Evolutionary conservation across 2,113 vertebrate species (phyloP), one percentile per base, ranked within the genome.

Genomic region (Myanophis thanlyinensis): DNA sequence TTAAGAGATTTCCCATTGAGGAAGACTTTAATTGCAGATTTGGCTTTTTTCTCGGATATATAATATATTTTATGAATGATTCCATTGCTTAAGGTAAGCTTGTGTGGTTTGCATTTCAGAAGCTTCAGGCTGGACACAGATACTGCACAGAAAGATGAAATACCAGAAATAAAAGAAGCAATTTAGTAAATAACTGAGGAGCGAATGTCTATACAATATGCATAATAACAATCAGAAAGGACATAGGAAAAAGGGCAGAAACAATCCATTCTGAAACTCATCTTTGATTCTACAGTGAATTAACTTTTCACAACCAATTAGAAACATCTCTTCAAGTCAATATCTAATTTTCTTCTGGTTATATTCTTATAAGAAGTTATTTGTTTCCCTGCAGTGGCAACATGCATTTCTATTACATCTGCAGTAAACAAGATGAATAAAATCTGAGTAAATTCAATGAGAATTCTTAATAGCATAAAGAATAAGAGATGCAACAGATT

Each of bases 271-370:
- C 92, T 94, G 89, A 95, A 62, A 91, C 85, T 94, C 90, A 92
- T 93, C 94, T 90, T 93, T 47, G 88, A 91, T 89, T 94, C 54
- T 15, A 94, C 49, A 93, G 80, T 87, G 92, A 95, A 95, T 94
- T 95, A 93, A 90, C 22, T 93, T 96, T 94, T 95, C 46, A 80
- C 44, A 93, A 91, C 47, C 90, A 95, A 95, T 95, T 93, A 96
- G 86, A 94, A 94, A 89, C 88, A 84, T 93, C 91, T 91, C 40
- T 95, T 46, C 85, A 62, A 86, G 93, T 96, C 94, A 96, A 96
- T 97, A 96, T 96, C 95, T 95, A 96, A 95, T 96, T 96, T 96
- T 96, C 93, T 93, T 93, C 93, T 30, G 90, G 51, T 94, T 93
- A 90, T 90, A 93, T 93, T 95, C 94, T 93, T 56, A 53, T 93